A percentile compares a stretch with the other conserved stretches of the same genome.
Evolutionary conservation across 2,888 invertebrate species (phyloP).

Genomic region (Apamea sordens): DNA sequence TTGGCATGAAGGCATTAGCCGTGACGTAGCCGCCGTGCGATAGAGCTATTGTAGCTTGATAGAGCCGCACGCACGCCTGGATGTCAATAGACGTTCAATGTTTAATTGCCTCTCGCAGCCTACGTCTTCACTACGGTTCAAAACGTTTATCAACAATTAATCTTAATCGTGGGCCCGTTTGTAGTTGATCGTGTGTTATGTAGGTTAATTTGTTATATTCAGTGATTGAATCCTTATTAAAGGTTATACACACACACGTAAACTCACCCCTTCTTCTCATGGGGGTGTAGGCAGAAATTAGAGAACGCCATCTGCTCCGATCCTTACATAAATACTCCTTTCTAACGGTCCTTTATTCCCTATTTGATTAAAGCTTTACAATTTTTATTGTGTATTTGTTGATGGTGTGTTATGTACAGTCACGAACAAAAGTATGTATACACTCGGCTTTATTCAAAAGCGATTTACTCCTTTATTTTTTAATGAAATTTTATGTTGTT

Average conservation of each 20-base stretch:
- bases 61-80: constrained; percentile 51
- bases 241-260: neutral
- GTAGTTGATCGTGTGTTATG: constrained; percentile 7
- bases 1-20: constrained; percentile 4
- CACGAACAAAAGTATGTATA: no score
- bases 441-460: no score
- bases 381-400: neutral
- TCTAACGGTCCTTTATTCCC: neutral
- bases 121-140: constrained; percentile 24
- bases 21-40: constrained; percentile 16
- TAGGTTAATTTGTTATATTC: constrained; percentile 5
- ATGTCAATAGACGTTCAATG: constrained; percentile 50
- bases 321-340: no score
- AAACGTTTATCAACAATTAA: constrained; percentile 30
- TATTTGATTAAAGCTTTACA: neutral
- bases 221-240: constrained; percentile 38
- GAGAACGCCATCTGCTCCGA: no score
- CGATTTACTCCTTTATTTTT: no score
- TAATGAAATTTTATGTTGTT: no score
- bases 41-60: constrained; percentile 60
- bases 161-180: constrained; percentile 8
- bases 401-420: constrained; percentile 1
- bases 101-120: constrained; percentile 50
- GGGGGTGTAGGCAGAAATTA: no score
- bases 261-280: no score